A percentile compares a stretch with the other conserved stretches of the same genome.
These are phyloP conservation scores for Albula goreensis DNA, from an alignment of 2,113 vertebrate species.

Conservation along the genomic window DNA sequence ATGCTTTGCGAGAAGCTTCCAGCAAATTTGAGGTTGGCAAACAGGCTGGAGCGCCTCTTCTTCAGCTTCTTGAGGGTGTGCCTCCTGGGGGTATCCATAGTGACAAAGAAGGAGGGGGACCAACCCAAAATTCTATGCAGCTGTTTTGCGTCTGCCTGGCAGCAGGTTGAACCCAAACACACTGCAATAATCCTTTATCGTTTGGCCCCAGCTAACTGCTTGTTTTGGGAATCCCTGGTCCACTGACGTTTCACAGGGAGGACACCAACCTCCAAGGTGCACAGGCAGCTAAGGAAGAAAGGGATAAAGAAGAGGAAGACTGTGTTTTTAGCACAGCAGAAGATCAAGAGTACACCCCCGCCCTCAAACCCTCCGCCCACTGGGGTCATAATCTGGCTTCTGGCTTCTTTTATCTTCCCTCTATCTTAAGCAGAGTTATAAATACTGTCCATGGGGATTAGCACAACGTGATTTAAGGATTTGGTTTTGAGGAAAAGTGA, in stretches of 20 bases:
- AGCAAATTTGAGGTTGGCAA: constrained; percentile 47
- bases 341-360: not conserved
- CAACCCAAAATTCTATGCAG: not conserved
- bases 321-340: not conserved
- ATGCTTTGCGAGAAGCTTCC: not conserved
- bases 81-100: not conserved
- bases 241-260: not conserved
- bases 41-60: constrained; percentile 38
- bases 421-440: constrained; percentile 12
- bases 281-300: not conserved
- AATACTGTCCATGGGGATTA: constrained; percentile 59
- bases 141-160: too few relatives aligned
- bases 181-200: too few relatives aligned
- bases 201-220: too few relatives aligned
- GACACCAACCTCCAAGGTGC: not conserved
- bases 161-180: not conserved
- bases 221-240: not conserved
- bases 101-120: not conserved
- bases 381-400: not conserved
- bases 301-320: not conserved
- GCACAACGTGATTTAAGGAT: constrained; percentile 67
- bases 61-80: constrained; percentile 21
- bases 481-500: constrained; percentile 53
- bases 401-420: not conserved
- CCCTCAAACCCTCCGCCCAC: not conserved